A percentile compares a stretch with the other conserved stretches of the same genome.
Conservation (phyloP, 2,113 vertebrate species). For the Eulemur rufifrons region DNA sequence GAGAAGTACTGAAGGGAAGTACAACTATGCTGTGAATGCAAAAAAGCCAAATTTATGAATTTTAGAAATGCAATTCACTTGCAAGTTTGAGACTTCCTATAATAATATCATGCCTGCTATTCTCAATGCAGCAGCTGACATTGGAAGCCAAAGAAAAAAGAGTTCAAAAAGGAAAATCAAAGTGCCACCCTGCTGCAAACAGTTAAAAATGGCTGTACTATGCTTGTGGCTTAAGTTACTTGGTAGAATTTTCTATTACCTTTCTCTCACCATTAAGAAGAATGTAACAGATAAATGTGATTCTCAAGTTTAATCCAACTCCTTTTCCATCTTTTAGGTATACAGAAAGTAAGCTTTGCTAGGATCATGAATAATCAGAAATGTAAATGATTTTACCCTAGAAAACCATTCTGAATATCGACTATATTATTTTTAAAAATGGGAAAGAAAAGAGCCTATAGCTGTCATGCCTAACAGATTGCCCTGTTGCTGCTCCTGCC, state of each 20-base stretch:
- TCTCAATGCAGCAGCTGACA: slow-evolving; percentile 31
- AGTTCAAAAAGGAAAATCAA: slow-evolving; percentile 47
- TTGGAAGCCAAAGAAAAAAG: slow-evolving; percentile 33
- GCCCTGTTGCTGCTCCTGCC: slow-evolving; percentile 53
- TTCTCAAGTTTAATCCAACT: slow-evolving; percentile 16
- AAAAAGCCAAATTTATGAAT: background rate
- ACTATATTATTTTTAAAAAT: slow-evolving; percentile 22
- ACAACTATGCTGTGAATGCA: background rate
- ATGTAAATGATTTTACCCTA: slow-evolving; percentile 35
- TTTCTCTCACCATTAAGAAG: background rate
- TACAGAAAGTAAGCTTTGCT: slow-evolving; percentile 21
- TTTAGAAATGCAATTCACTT: background rate
- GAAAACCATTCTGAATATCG: slow-evolving; percentile 46
- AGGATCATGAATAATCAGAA: slow-evolving; percentile 62
- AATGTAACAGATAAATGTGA: background rate
- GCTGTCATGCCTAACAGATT: slow-evolving; percentile 58
- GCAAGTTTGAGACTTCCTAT: slow-evolving; percentile 25
- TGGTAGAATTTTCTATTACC: background rate
- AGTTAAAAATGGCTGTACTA: slow-evolving; percentile 12
- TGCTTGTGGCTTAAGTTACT: slow-evolving; percentile 20
- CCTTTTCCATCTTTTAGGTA: slow-evolving; percentile 37
- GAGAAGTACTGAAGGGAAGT: background rate
- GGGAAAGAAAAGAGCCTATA: background rate
- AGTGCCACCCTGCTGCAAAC: background rate
- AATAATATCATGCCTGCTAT: slow-evolving; percentile 47